Conservation (phyloP, 2,888 invertebrate genomes). For the Agrotis ipsilon region DNA sequence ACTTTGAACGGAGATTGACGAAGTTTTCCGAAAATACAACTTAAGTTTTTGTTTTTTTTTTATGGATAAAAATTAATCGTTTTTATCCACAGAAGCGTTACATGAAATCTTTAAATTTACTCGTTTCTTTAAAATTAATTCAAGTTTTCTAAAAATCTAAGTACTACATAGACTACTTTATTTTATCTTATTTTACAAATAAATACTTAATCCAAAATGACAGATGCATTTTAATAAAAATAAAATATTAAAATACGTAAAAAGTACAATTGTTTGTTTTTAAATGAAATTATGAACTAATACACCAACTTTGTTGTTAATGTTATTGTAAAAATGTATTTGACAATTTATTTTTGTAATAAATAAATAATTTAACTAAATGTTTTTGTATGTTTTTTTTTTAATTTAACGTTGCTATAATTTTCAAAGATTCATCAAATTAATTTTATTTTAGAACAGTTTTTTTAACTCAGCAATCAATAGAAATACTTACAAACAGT, state of each 20-base stretch:
- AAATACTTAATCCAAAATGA: conserved; percentile 13
- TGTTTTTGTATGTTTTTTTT: conserved; percentile 12
- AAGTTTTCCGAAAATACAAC: too few relatives aligned
- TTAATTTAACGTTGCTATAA: neutral
- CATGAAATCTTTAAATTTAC: too few relatives aligned
- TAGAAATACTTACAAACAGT: too few relatives aligned
- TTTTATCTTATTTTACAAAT: too few relatives aligned
- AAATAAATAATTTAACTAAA: conserved; percentile 69
- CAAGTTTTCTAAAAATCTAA: neutral
- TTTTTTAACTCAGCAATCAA: too few relatives aligned
- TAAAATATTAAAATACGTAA: conserved; percentile 48
- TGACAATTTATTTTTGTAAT: conserved; percentile 73
- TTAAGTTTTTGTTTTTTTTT: too few relatives aligned
- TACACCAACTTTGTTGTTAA: conserved; percentile 69
- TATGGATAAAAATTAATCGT: too few relatives aligned
- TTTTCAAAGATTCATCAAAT: neutral
- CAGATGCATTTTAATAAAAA: conserved; percentile 18
- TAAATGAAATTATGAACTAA: conserved; percentile 53
- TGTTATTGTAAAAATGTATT: conserved; percentile 69
- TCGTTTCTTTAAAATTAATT: neutral
- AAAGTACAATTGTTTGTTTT: conserved; percentile 62
- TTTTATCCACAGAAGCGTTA: too few relatives aligned
- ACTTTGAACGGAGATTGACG: too few relatives aligned
- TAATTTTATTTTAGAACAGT: too few relatives aligned
- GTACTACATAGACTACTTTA: neutral